Evolutionary conservation across 2,888 invertebrate species (phyloP), one percentile per base, ranked within the genome.

Genomic region (Diadegma fenestrale): DNA sequence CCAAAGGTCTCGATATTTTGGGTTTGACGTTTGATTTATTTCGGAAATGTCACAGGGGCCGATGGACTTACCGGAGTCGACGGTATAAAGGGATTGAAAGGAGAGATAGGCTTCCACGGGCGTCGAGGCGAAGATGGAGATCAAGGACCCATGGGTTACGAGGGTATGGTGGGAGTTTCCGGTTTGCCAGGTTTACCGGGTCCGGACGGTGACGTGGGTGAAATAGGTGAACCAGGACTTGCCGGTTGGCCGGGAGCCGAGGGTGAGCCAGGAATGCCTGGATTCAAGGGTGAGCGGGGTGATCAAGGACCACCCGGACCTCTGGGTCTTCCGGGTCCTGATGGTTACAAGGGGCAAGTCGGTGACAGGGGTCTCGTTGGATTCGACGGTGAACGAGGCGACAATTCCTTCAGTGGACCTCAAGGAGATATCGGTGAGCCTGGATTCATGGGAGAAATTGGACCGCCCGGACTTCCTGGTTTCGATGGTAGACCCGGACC

Each of bases 221-320:
- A 94, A 3, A 95, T 95, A 85, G 97, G 98, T 72, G 91, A 93
- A 19, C 94, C 95, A 17, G 97, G 97, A 41, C 94, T 94, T n/a
- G 93, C 91, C 73, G 97, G 97, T 63, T 94, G 92, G 88, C 95
- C 95, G 77, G 98, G 98, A 64, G 58, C 76, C 48, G 87, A 89
- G 0, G 94, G 93, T 30, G 43, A 89, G 6, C 64, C 84, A 0
- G 94, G 94, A 7, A 72, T 85, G 2, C 93, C 95, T 22, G 96
- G 97, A 45, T 94, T 95, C 8, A 96, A 96, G 94, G 98, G 98
- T 88, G 97, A 97, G 92, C 95, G 94, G 19, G 98, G 98, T 85
- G 95, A 95, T 84, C 95, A 95, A 75, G 98, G 98, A 82, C 94
- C 95, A 61, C 95, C 95, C 84, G 98, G 98, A 2, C 90, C 93